These are phyloP conservation scores for Liolophura sinensis DNA, from an alignment of 1,140 invertebrate species.

Conservation along the genomic window DNA sequence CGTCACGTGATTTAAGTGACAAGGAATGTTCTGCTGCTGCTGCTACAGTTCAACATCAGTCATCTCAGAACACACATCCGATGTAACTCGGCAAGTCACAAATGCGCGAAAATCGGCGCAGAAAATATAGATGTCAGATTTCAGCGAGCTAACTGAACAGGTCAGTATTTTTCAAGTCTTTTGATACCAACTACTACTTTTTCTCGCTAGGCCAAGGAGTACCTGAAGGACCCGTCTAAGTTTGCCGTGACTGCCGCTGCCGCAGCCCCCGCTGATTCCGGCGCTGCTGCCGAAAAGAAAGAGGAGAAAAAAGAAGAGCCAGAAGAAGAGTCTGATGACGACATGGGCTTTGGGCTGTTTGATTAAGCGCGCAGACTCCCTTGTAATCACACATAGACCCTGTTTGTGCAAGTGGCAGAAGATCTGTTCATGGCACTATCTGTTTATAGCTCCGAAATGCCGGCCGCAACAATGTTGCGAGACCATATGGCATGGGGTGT, in stretches of 20 bases:
- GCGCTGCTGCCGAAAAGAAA: constrained; percentile 63
- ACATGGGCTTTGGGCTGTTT: constrained; percentile 79
- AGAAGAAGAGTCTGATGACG: constrained; percentile 75
- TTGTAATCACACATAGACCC: too few species aligned
- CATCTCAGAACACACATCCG: too few species aligned
- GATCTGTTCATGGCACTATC: too few species aligned
- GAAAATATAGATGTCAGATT: not conserved
- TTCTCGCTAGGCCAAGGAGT: constrained; percentile 58
- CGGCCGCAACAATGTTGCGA: too few species aligned
- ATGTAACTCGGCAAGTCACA: not conserved
- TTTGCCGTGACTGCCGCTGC: constrained; percentile 73
- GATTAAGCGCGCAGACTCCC: constrained; percentile 47
- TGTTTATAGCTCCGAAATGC: too few species aligned
- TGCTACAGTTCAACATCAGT: too few species aligned
- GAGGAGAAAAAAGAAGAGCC: constrained; percentile 75
- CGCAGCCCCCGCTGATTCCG: constrained; percentile 67
- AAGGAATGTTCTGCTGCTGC: too few species aligned
- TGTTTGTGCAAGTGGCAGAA: too few species aligned
- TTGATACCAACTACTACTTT: not conserved
- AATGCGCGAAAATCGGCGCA: not conserved
- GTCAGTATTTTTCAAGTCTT: not conserved
- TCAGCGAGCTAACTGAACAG: not conserved
- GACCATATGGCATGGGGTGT: too few species aligned
- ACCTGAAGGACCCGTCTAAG: constrained; percentile 85
- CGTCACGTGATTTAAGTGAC: too few species aligned